phyloP scores from a whole-genome alignment of 2,113 vertebrate species.

The Chaenogobius annularis region DNA sequence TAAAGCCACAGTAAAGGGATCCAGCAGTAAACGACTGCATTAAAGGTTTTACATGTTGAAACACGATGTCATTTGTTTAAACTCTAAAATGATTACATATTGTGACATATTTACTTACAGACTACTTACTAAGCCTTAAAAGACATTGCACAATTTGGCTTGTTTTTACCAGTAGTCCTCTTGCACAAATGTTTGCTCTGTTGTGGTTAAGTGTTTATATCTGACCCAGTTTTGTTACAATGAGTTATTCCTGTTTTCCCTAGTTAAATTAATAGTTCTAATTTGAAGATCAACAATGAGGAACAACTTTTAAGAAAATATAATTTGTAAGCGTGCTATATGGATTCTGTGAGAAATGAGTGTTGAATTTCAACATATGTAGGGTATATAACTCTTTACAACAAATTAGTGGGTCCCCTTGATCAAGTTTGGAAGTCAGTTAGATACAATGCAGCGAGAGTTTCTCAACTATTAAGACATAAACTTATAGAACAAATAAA shows the following conservation, averaged over 20 bases:
- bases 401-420: not conserved
- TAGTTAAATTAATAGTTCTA: not conserved
- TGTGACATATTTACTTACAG: not conserved
- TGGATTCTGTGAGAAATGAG: not conserved
- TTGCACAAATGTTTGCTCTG: not conserved
- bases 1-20: not conserved
- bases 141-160: not conserved
- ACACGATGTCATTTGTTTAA: not conserved
- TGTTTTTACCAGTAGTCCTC: not conserved
- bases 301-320: not conserved
- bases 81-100: not conserved
- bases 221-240: constrained; percentile 1
- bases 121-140: not conserved
- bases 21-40: not conserved
- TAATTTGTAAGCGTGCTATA: not conserved
- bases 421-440: not conserved
- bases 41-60: not conserved
- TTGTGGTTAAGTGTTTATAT: not conserved
- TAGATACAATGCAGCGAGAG: not conserved
- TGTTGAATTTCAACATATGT: not conserved
- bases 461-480: not conserved
- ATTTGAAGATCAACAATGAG: not conserved
- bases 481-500: not conserved
- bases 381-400: not conserved
- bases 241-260: not conserved